A percentile compares a stretch with the other conserved stretches of the same genome.
These are phyloP conservation scores for Corythornis madagascariensis DNA, from an alignment of 2,113 vertebrate genomes.

Conservation along the genomic window DNA sequence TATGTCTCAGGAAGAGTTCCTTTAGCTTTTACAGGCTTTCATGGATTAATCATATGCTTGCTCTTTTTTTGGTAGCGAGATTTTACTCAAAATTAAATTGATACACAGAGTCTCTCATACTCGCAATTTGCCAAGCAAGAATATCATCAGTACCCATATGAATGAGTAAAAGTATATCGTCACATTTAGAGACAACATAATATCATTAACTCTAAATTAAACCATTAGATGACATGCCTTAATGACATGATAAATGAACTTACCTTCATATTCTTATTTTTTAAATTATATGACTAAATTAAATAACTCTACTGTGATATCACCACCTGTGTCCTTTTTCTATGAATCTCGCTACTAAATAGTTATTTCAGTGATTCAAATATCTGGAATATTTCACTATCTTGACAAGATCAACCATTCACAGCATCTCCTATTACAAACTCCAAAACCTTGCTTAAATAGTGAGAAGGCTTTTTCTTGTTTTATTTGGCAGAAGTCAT, in stretches of 20 bases:
- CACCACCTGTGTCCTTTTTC: neutral
- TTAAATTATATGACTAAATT: neutral
- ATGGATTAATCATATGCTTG: constrained; percentile 58
- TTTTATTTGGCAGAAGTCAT: neutral
- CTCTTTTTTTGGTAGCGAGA: constrained; percentile 31
- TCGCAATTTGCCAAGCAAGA: constrained; percentile 5
- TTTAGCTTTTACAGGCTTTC: constrained; percentile 35
- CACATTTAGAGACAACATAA: neutral
- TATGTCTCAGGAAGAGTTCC: constrained; percentile 53
- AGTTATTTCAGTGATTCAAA: neutral
- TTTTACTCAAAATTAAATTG: constrained; percentile 75
- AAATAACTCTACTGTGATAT: neutral
- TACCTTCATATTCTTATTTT: neutral
- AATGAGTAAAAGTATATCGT: constrained; percentile 12
- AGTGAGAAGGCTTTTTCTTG: neutral
- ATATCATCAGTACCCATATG: neutral
- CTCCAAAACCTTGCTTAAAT: neutral
- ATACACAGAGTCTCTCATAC: constrained; percentile 9
- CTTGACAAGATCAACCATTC: neutral
- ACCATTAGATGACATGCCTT: neutral
- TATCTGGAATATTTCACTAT: neutral
- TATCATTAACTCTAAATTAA: neutral
- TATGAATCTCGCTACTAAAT: neutral
- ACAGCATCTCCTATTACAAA: neutral
- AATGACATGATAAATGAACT: neutral